Percentiles rank a stretch among this genome's conserved stretches.
phyloP scores from a whole-genome alignment of 2,888 invertebrate species.

The Campopleginae sp. region DNA sequence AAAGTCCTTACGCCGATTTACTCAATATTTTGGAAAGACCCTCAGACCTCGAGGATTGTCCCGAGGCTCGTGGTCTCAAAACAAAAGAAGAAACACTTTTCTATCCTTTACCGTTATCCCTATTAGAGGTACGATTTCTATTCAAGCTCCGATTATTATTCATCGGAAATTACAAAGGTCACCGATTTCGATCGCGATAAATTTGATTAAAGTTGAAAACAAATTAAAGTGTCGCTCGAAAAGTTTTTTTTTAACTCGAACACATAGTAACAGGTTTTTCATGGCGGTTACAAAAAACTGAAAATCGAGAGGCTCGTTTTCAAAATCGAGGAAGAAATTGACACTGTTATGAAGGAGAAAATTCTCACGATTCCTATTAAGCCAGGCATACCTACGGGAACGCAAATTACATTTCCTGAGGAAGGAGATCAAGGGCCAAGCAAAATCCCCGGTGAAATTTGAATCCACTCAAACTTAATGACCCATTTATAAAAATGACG shows the following conservation, averaged over 20 bases:
- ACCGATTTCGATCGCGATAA: neutral
- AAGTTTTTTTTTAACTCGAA: neutral
- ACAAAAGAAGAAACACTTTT: constrained; percentile 87
- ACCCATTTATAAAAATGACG: too few relatives aligned
- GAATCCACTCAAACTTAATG: constrained; percentile 1
- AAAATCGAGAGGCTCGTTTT: constrained; percentile 91
- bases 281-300: constrained; percentile 93
- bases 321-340: constrained; percentile 87
- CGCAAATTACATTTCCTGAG: constrained; percentile 90
- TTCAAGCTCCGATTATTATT: neutral
- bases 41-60: constrained; percentile 87
- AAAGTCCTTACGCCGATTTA: constrained; percentile 92
- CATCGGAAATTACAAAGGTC: neutral
- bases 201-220: neutral
- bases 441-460: constrained; percentile 86
- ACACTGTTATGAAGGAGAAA: constrained; percentile 89
- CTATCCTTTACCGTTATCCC: constrained; percentile 86
- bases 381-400: constrained; percentile 90
- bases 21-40: constrained; percentile 88
- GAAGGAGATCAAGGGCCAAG: constrained; percentile 93
- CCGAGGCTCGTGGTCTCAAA: constrained; percentile 86
- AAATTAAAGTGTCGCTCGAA: neutral
- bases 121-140: constrained; percentile 86
- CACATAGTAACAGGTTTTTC: constrained; percentile 85
- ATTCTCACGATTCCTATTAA: constrained; percentile 90